phyloP scores from a whole-genome alignment of 2,888 invertebrate species.

The Rhagophthalmus giganteus region DNA sequence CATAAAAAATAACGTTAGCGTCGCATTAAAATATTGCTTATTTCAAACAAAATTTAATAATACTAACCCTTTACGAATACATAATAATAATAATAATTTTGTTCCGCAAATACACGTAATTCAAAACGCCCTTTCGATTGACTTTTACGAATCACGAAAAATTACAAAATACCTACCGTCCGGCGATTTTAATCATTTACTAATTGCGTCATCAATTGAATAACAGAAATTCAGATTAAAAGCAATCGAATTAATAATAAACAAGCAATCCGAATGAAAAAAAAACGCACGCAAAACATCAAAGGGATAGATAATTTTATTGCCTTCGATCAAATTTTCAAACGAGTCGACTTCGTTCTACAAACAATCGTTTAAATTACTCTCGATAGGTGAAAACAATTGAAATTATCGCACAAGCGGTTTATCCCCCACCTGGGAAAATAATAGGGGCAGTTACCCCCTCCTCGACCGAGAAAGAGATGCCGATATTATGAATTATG shows the following conservation, averaged over 20 bases:
- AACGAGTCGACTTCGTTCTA: slow-evolving; percentile 19
- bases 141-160: neutral
- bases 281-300: slow-evolving; percentile 1
- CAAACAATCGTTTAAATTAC: slow-evolving; percentile 23
- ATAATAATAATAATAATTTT: too few species aligned
- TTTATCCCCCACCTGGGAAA: slow-evolving; percentile 29
- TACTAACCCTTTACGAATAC: too few species aligned
- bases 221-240: neutral
- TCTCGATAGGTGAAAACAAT: slow-evolving; percentile 26
- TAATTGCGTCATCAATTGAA: neutral
- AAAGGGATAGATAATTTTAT: neutral
- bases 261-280: neutral
- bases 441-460: slow-evolving; percentile 32
- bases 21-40: too few species aligned
- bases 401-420: slow-evolving; percentile 26
- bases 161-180: too few species aligned
- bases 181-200: neutral
- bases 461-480: slow-evolving; percentile 22
- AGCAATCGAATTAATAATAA: neutral
- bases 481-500: slow-evolving; percentile 28
- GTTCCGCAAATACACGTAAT: too few species aligned
- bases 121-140: too few species aligned
- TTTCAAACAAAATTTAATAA: too few species aligned
- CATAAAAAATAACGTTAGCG: too few species aligned
- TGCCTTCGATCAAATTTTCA: slow-evolving; percentile 15